Evolutionary conservation across 2,888 invertebrate genomes (phyloP).

Genomic region (Temnothorax unifasciatus): DNA sequence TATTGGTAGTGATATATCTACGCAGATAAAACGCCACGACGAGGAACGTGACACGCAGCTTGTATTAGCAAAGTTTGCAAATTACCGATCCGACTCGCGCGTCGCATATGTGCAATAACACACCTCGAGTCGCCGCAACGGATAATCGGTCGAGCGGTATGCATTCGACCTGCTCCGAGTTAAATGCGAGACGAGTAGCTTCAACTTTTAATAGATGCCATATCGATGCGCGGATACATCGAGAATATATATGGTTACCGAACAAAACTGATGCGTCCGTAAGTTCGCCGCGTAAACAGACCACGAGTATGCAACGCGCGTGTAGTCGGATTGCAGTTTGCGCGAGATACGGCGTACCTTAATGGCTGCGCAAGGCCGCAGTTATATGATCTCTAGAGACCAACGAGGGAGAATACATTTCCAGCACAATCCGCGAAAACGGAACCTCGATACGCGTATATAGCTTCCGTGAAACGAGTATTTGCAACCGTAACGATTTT

Average conservation of each 20-base stretch:
- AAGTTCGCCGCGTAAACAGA: slow-evolving; percentile 28
- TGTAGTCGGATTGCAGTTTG: slow-evolving; percentile 9
- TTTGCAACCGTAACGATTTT: background rate
- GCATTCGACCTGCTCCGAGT: background rate
- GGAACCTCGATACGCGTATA: background rate
- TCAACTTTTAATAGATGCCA: slow-evolving; percentile 4
- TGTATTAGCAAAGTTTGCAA: slow-evolving; percentile 49
- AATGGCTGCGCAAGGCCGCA: background rate
- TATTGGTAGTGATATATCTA: slow-evolving; percentile 34
- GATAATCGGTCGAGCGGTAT: background rate
- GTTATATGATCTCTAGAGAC: slow-evolving; percentile 18
- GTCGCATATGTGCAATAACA: slow-evolving; percentile 5
- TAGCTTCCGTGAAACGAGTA: background rate
- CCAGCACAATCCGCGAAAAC: background rate
- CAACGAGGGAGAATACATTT: background rate
- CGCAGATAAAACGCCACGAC: slow-evolving; percentile 7
- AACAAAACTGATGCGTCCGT: slow-evolving; percentile 6
- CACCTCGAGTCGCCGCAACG: background rate
- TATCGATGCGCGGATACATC: background rate
- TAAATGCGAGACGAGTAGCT: background rate
- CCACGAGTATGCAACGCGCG: background rate
- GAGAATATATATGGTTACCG: background rate
- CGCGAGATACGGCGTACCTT: background rate
- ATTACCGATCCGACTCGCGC: slow-evolving; percentile 30
- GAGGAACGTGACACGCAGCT: slow-evolving; percentile 6